Evolutionary conservation across 2,113 vertebrate genomes (phyloP), one percentile per base, ranked within the genome.

Genomic region (Canis aureus): DNA sequence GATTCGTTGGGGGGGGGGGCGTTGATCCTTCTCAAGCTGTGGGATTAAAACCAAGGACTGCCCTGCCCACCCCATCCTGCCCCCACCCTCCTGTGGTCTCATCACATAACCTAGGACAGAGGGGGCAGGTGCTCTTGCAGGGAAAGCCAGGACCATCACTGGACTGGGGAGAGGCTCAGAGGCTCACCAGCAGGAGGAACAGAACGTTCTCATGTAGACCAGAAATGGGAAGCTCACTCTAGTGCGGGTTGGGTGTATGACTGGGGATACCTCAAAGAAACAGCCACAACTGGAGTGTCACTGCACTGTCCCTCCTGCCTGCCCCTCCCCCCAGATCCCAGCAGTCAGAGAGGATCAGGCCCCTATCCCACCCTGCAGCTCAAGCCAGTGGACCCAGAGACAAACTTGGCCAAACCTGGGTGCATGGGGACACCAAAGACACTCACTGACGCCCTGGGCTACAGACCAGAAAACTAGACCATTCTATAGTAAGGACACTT

Each of bases 261-360:
- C 3, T 89, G 29, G 3, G 62, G 71, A 76, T 23, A 38, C 13
- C 51, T 53, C 57, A 51, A 51, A 67, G 73, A 81, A 59, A 80
- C 27, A 67, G 38, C 20, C 60, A 32, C 25, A 53, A 23, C 57
- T 25, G 43, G 20, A 81, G 25, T 10, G 35, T 80, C 64, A 59
- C 19, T 0, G 1, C 73, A 13, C 38, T 0, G 5, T 27, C 62
- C 62, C 49, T 51, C 74, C 80, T 10, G 12, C 35, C 5, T 3
- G 2, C 55, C 23, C n/a, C 25, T 22, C 25, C 29, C 25, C 19
- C 57, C 49, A 55, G 73, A 92, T 8, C 60, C 51, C 17, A 25
- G 0, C 2, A 51, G 38, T 67, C 76, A 71, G 57, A 80, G 38
- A 78, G 27, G 73, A 60, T 2, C 20, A 74, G 51, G 51, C 8